phyloP scores from a whole-genome alignment of 2,888 invertebrate species.

The Lasioglossum vierecki region DNA sequence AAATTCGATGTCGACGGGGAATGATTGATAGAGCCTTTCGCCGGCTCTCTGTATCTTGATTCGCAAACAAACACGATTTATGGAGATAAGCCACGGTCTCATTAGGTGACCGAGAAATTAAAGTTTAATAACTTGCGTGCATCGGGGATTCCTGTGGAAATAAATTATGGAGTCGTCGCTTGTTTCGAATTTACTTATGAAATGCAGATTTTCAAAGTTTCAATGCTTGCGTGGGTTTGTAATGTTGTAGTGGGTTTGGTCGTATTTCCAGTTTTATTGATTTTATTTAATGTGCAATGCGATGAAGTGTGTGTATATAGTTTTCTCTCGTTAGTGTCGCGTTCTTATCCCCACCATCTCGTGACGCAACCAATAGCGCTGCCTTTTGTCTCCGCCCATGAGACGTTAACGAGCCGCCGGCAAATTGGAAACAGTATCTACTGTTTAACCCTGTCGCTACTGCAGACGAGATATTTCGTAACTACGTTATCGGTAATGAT shows the following conservation, averaged over 20 bases:
- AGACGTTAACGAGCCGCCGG: conserved; percentile 1
- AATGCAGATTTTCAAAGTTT: neutral
- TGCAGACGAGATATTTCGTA: neutral
- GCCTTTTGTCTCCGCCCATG: neutral
- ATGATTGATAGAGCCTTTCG: neutral
- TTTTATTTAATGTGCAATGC: neutral
- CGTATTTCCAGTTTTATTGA: neutral
- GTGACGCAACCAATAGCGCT: neutral
- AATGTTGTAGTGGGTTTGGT: too few relatives aligned
- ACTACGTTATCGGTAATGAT: neutral
- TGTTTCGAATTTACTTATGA: neutral
- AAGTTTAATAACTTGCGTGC: neutral
- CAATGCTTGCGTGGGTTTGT: neutral
- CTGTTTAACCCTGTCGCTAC: conserved; percentile 3
- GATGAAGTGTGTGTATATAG: neutral
- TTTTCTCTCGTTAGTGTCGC: neutral
- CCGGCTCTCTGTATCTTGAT: neutral
- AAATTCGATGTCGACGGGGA: conserved; percentile 5
- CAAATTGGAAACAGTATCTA: conserved; percentile 5
- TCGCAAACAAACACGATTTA: neutral
- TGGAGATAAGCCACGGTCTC: conserved; percentile 1
- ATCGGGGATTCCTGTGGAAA: neutral
- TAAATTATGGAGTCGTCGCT: neutral
- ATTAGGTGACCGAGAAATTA: neutral
- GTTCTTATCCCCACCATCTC: neutral